Evolutionary conservation across 1,140 invertebrate species (phyloP).

Genomic region (Diprion similis): DNA sequence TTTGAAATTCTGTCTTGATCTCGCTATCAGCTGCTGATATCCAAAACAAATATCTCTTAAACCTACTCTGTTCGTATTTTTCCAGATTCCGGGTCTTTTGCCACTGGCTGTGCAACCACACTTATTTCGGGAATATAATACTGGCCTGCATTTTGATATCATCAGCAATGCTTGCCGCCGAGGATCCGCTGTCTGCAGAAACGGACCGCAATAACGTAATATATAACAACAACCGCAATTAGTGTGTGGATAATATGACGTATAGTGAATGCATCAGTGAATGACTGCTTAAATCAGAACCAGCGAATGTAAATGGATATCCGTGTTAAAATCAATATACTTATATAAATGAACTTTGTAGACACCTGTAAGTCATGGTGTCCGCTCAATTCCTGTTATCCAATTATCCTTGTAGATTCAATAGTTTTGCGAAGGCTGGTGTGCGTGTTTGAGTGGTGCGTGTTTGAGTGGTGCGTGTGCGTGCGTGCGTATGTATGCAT

Average conservation of each 20-base stretch:
- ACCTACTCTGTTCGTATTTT: conserved; percentile 28
- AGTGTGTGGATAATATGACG: neutral
- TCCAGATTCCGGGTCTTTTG: conserved; percentile 94
- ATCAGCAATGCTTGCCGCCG: conserved; percentile 96
- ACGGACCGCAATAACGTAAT: conserved; percentile 75
- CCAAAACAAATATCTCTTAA: neutral
- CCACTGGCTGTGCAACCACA: conserved; percentile 96
- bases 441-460: no score
- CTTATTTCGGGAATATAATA: conserved; percentile 95
- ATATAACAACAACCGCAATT: neutral
- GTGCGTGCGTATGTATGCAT: no score
- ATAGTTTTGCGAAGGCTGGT: no score
- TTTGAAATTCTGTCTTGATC: neutral
- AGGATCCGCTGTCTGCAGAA: conserved; percentile 89
- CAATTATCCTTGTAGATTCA: no score
- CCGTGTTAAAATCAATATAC: neutral
- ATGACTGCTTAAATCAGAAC: no score
- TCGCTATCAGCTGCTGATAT: neutral
- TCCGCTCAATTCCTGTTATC: no score
- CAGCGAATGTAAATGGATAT: no score
- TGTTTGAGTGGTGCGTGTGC: no score
- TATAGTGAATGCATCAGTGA: no score
- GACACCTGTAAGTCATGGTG: no score
- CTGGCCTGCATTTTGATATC: conserved; percentile 98
- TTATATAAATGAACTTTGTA: no score